These are phyloP conservation scores for Drosophila bunnanda DNA, from an alignment of 2,888 invertebrate genomes.

Conservation along the genomic window DNA sequence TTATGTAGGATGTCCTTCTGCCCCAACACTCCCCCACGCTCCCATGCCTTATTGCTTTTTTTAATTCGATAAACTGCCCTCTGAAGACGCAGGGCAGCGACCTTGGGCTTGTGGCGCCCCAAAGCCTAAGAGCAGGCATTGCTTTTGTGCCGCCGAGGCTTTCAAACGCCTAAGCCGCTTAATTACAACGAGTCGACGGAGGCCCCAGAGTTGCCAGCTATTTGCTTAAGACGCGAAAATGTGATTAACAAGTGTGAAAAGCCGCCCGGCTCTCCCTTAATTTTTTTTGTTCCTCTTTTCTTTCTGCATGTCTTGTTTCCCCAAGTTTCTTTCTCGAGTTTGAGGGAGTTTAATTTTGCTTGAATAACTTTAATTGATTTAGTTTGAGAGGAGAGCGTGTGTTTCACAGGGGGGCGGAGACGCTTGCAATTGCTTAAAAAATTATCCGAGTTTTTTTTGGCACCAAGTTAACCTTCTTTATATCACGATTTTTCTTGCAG, in stretches of 20 bases:
- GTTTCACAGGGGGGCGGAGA: slow-evolving; percentile 1
- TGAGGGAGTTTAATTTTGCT: slow-evolving; percentile 60
- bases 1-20: slow-evolving; percentile 1
- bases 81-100: slow-evolving; percentile 66
- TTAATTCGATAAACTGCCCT: slow-evolving; percentile 81
- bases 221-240: slow-evolving; percentile 81
- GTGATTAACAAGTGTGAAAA: slow-evolving; percentile 82
- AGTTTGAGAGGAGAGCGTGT: slow-evolving; percentile 50
- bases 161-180: slow-evolving; percentile 76
- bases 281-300: slow-evolving; percentile 54
- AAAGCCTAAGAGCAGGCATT: slow-evolving; percentile 70
- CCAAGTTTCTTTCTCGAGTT: slow-evolving; percentile 28
- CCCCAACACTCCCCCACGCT: not conserved
- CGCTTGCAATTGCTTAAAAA: slow-evolving; percentile 71
- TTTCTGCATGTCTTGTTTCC: slow-evolving; percentile 41
- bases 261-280: slow-evolving; percentile 59
- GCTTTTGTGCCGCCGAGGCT: slow-evolving; percentile 64
- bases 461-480: not conserved
- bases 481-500: not conserved
- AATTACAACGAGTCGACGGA: slow-evolving; percentile 76
- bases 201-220: slow-evolving; percentile 56
- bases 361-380: slow-evolving; percentile 80
- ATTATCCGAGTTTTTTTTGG: slow-evolving; percentile 57
- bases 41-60: slow-evolving; percentile 56
- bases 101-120: slow-evolving; percentile 65